phyloP scores from a whole-genome alignment of 2,797 vertebrate species.

The Schizopygopsis malacanthus region DNA sequence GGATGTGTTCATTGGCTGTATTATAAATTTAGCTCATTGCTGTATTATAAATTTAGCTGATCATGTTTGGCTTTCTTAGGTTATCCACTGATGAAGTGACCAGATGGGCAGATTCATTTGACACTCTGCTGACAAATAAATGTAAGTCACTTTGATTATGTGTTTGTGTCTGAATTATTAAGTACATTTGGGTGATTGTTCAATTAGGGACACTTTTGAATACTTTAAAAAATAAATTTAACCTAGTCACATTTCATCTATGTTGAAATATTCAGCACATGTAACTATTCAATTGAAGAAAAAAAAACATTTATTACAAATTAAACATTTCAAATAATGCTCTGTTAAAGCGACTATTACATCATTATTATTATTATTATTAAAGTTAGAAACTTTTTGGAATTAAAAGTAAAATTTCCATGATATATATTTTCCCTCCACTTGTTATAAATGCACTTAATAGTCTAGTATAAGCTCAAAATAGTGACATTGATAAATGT shows the following conservation, averaged over 20 bases:
- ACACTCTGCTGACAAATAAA: slow-evolving; percentile 91
- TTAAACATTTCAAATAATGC: neutral
- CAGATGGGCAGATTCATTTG: slow-evolving; percentile 94
- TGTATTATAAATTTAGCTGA: slow-evolving; percentile 22
- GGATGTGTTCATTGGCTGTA: neutral
- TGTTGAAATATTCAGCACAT: neutral
- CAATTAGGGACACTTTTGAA: neutral
- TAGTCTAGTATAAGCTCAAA: neutral
- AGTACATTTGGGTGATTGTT: neutral
- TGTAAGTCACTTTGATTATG: slow-evolving; percentile 80
- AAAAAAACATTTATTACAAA: neutral
- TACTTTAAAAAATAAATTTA: too few relatives aligned
- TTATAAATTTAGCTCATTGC: slow-evolving; percentile 16
- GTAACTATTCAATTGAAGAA: neutral
- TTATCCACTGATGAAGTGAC: slow-evolving; percentile 92
- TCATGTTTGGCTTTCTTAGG: slow-evolving; percentile 69
- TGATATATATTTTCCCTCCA: neutral
- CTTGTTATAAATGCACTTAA: neutral
- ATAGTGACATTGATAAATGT: neutral
- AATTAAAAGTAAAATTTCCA: neutral
- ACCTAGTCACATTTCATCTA: neutral
- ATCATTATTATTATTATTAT: neutral
- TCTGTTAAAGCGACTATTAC: neutral
- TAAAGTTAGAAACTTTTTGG: neutral
- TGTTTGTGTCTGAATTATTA: neutral